Conservation (phyloP, 2,113 vertebrate genomes). For the Heptranchias perlo region DNA sequence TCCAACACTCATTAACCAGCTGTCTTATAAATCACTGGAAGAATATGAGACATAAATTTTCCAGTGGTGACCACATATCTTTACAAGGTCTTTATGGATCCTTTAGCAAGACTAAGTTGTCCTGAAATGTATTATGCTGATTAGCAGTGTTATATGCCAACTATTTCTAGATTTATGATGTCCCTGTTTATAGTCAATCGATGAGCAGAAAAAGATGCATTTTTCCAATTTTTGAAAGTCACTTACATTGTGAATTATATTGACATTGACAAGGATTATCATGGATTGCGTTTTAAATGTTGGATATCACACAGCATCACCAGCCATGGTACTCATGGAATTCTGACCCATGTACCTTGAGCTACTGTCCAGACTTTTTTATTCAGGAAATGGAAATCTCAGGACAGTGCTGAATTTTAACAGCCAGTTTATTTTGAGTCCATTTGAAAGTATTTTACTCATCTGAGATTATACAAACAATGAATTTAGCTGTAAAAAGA, state of each 20-base stretch:
- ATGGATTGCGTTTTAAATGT: not conserved
- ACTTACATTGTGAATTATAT: not conserved
- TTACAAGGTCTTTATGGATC: not conserved
- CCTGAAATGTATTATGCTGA: conserved; percentile 20
- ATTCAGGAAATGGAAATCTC: not conserved
- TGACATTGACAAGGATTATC: not conserved
- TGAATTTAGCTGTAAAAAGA: not conserved
- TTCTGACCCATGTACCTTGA: not conserved
- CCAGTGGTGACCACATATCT: not conserved
- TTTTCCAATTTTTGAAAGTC: conserved; percentile 23
- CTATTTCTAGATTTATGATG: not conserved
- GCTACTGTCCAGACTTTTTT: too few species aligned
- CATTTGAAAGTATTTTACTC: not conserved
- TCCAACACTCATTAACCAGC: not conserved
- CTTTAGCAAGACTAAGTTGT: not conserved
- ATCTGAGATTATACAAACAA: not conserved
- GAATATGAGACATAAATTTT: conserved; percentile 11
- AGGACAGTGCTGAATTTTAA: not conserved
- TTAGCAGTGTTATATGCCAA: not conserved
- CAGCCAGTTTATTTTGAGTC: not conserved
- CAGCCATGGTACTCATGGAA: not conserved
- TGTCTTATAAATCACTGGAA: conserved; percentile 6
- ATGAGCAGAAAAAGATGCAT: not conserved
- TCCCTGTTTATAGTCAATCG: not conserved
- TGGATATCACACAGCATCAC: not conserved